A percentile compares a stretch with the other conserved stretches of the same genome.
Conservation (phyloP, 2,113 vertebrate species). For the Trichomycterus rosablanca region DNA sequence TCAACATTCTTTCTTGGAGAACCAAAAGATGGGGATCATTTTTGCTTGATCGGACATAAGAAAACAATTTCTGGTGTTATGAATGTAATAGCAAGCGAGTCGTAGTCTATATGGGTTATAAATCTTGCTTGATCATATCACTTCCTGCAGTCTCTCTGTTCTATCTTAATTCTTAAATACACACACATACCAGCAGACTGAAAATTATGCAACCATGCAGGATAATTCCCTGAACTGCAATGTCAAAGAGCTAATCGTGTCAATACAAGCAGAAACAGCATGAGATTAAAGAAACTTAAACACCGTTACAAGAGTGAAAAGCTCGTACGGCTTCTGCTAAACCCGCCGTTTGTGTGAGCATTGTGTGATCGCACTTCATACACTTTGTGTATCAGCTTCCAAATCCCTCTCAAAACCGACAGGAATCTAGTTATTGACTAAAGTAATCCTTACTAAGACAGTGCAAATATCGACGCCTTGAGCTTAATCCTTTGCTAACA, state of each 20-base stretch:
- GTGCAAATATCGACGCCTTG: conserved; percentile 14
- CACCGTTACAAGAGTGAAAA: conserved; percentile 52
- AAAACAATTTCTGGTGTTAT: not conserved
- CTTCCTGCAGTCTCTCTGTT: not conserved
- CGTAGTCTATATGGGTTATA: not conserved
- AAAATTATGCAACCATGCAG: not conserved
- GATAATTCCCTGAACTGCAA: conserved; percentile 35
- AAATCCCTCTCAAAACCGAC: conserved; percentile 36
- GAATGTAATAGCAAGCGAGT: conserved; percentile 1
- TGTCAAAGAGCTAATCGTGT: conserved; percentile 44
- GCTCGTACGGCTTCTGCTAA: conserved; percentile 51
- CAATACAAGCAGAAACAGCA: conserved; percentile 43
- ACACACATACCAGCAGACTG: not conserved
- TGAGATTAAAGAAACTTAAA: conserved; percentile 60
- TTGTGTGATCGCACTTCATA: conserved; percentile 28
- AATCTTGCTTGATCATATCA: not conserved
- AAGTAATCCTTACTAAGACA: conserved; percentile 28
- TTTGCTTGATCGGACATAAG: conserved; percentile 1
- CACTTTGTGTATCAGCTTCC: conserved; percentile 17
- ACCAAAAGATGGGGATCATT: conserved; percentile 2
- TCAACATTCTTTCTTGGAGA: conserved; percentile 38
- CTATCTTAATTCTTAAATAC: not conserved
- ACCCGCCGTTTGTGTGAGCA: conserved; percentile 47
- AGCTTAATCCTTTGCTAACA: conserved; percentile 20
- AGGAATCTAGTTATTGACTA: conserved; percentile 35